Percentiles rank a stretch among this genome's conserved stretches.
Evolutionary conservation across 1,140 invertebrate genomes (phyloP).

Genomic region (Cherax destructor): DNA sequence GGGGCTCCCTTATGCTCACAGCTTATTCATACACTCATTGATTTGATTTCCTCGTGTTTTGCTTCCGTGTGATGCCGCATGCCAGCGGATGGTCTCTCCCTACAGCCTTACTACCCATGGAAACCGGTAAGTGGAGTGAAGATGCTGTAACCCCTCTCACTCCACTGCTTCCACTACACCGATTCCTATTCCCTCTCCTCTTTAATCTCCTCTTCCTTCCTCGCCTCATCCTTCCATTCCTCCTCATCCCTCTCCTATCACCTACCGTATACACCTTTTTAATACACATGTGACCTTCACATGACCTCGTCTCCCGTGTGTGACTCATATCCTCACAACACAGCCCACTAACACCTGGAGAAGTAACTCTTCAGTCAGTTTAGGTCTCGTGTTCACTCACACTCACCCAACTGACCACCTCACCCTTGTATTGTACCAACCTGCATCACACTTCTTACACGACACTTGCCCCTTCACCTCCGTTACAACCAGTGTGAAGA

Average conservation of each 20-base stretch:
- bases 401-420: neutral
- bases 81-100: slow-evolving; percentile 35
- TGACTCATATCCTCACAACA: neutral
- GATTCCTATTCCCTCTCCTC: neutral
- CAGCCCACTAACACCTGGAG: neutral
- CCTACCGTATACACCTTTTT: neutral
- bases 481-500: no score
- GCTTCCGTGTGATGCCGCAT: slow-evolving; percentile 42
- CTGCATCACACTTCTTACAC: no score
- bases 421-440: neutral
- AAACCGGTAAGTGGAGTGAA: slow-evolving; percentile 60
- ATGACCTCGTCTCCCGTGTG: neutral
- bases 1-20: slow-evolving; percentile 1
- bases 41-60: slow-evolving; percentile 37
- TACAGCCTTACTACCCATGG: slow-evolving; percentile 66
- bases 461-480: no score
- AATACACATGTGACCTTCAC: neutral
- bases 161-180: neutral
- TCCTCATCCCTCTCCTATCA: neutral
- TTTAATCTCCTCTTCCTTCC: no score
- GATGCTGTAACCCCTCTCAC: neutral
- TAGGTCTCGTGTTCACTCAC: neutral
- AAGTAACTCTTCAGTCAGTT: neutral
- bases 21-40: slow-evolving; percentile 36
- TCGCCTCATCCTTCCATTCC: neutral